Evolutionary conservation across 2,888 invertebrate genomes (phyloP).

Genomic region (Chirona hameri): DNA sequence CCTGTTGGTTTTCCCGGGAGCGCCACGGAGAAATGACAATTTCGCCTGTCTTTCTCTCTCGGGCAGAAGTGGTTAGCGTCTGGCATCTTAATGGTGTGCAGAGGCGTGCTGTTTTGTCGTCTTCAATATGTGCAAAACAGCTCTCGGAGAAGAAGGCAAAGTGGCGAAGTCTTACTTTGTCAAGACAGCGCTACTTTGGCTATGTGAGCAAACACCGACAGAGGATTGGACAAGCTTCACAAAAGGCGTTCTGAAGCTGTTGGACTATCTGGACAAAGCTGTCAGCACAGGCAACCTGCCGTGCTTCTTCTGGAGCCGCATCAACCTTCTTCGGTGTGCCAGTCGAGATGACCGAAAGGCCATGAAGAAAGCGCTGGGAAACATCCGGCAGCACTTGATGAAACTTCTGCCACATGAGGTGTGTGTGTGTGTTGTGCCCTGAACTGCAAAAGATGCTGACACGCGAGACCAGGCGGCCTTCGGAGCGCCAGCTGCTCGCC

Average conservation of each 20-base stretch:
- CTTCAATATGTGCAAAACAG: background rate
- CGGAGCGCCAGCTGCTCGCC: background rate
- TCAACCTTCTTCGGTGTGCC: background rate
- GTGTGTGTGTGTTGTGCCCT: background rate
- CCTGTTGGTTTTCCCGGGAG: background rate
- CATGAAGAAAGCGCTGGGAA: background rate
- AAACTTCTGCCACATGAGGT: background rate
- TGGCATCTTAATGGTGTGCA: background rate
- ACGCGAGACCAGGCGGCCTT: background rate
- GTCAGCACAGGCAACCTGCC: background rate
- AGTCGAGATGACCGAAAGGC: background rate
- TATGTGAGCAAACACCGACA: background rate
- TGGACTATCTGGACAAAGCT: background rate
- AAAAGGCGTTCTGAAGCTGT: background rate
- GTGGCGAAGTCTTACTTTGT: background rate
- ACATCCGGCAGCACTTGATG: background rate
- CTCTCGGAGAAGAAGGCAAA: background rate
- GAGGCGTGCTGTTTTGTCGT: background rate
- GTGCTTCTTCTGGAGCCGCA: background rate
- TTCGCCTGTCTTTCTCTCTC: background rate
- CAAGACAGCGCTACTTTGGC: background rate
- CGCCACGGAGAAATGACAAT: background rate
- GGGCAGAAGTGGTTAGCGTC: background rate
- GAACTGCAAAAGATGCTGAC: too few relatives aligned
- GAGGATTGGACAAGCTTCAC: background rate